Evolutionary conservation across 2,888 invertebrate genomes (phyloP), one percentile per base, ranked within the genome.

Genomic region (Bimastos eiseni): DNA sequence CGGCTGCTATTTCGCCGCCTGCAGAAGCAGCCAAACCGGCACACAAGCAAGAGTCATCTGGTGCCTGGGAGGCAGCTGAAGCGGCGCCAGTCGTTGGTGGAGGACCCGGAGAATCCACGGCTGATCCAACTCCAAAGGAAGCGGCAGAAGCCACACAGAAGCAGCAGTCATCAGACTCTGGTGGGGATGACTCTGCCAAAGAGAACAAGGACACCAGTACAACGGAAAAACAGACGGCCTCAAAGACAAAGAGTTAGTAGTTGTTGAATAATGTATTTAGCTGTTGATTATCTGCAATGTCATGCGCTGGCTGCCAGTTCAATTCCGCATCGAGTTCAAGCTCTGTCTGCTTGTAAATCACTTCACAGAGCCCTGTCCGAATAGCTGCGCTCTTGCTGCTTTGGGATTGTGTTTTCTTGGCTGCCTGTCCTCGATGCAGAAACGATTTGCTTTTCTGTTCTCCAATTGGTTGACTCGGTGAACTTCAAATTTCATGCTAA

Each of bases 111-210:
- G 70, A 70, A 70, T 0, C 70, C 30, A n/a, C 70, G 34, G 90
- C 70, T 55, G 90, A 49, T 88, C 90, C 90, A 21, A 36, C 89
- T 34, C 88, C 49, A 41, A 88, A 91, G 41, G 89, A 91, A 44
- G 90, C 89, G 36, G 44, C 90, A n/a, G 88, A 90, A 37, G 34
- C 86, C 24, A 36, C 34, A 34, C 86, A 86, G 86, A 86, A 86
- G 34, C 89, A 90, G 34, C 36, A 41, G 38, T 88, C 90, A 41
- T 88, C 91, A 34, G 92, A 92, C 89, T 92, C 92, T 0, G 92
- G 92, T 17, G 92, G 92, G 36, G 94, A 95, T 92, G 95, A 95
- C 91, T 95, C 96, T 91, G 95, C 96, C 92, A 96, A 96, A 93
- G 96, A 96, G 92, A 95, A 95, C 92, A 94, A 94, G 70, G 90